These are phyloP conservation scores for Heliothis subflexa DNA, from an alignment of 1,140 invertebrate species.

Conservation along the genomic window DNA sequence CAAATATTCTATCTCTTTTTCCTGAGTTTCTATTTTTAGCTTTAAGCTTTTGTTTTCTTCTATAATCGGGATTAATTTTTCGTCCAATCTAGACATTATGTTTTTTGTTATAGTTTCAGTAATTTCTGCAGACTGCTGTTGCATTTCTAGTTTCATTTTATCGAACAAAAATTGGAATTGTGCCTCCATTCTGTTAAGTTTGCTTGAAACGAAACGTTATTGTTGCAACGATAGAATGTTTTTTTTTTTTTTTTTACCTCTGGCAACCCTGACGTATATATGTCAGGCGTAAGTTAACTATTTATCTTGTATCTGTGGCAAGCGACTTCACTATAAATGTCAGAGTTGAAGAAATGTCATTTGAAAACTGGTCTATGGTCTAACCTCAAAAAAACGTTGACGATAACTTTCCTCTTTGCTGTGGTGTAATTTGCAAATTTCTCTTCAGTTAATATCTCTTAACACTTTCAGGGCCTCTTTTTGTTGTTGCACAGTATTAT, in stretches of 20 bases:
- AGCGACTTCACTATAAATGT: neutral
- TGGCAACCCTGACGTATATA: neutral
- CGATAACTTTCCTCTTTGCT: too few relatives aligned
- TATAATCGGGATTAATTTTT: conserved; percentile 42
- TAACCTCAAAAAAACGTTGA: neutral
- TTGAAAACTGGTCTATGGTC: neutral
- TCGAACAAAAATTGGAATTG: too few relatives aligned
- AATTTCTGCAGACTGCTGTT: conserved; percentile 47
- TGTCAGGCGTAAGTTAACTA: too few relatives aligned
- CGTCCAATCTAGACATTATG: conserved; percentile 52
- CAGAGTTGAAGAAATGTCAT: neutral
- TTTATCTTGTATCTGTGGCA: too few relatives aligned
- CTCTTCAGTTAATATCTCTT: too few relatives aligned
- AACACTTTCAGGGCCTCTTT: too few relatives aligned
- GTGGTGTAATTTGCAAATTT: too few relatives aligned
- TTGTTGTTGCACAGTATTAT: too few relatives aligned
- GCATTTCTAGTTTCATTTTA: too few relatives aligned
- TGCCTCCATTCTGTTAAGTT: conserved; percentile 52
- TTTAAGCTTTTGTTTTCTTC: conserved; percentile 48
- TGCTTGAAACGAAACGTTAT: conserved; percentile 54
- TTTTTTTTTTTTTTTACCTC: conserved; percentile 4
- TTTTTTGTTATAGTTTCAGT: conserved; percentile 54
- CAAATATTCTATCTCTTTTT: conserved; percentile 39
- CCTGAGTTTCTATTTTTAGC: conserved; percentile 13
- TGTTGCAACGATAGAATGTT: conserved; percentile 46